A percentile compares a stretch with the other conserved stretches of the same genome.
These are phyloP conservation scores for Drosophila bunnanda DNA, from an alignment of 2,888 invertebrate genomes.

Conservation along the genomic window DNA sequence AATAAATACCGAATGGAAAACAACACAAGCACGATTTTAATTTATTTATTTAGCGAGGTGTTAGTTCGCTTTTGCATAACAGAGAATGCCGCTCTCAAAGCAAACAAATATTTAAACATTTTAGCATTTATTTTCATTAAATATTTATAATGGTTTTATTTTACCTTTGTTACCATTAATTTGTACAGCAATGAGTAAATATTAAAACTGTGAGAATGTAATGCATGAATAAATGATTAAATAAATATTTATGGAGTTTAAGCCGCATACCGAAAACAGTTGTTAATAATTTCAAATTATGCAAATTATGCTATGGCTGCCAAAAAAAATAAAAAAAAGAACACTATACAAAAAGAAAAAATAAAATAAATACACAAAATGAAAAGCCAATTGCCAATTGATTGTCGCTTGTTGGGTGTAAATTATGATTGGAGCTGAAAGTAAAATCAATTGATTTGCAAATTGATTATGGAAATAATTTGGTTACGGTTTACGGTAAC, in stretches of 20 bases:
- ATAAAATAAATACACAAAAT: not conserved
- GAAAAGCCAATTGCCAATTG: slow-evolving; percentile 2
- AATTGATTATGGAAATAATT: slow-evolving; percentile 49
- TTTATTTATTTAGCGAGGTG: slow-evolving; percentile 10
- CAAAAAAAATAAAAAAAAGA: too few relatives aligned
- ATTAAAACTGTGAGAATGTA: slow-evolving; percentile 14
- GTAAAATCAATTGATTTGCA: slow-evolving; percentile 52
- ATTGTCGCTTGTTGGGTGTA: slow-evolving; percentile 15
- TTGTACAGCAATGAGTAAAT: slow-evolving; percentile 22
- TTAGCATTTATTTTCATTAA: slow-evolving; percentile 19
- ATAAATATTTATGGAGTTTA: slow-evolving; percentile 51
- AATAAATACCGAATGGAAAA: not conserved
- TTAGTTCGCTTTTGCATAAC: slow-evolving; percentile 7
- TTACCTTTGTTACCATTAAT: not conserved
- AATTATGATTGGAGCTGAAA: slow-evolving; percentile 21
- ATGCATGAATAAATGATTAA: slow-evolving; percentile 35
- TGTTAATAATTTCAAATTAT: slow-evolving; percentile 49
- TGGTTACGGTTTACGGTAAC: slow-evolving; percentile 40
- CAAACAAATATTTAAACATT: slow-evolving; percentile 20
- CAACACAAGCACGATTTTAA: not conserved
- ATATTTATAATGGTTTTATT: slow-evolving; percentile 22
- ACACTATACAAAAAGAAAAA: not conserved
- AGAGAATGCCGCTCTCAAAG: not conserved
- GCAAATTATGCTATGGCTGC: slow-evolving; percentile 17
- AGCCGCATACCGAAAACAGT: slow-evolving; percentile 50